Percentiles rank a stretch among this genome's conserved stretches.
Evolutionary conservation across 1,140 invertebrate genomes (phyloP).

Genomic region (Arion vulgaris): DNA sequence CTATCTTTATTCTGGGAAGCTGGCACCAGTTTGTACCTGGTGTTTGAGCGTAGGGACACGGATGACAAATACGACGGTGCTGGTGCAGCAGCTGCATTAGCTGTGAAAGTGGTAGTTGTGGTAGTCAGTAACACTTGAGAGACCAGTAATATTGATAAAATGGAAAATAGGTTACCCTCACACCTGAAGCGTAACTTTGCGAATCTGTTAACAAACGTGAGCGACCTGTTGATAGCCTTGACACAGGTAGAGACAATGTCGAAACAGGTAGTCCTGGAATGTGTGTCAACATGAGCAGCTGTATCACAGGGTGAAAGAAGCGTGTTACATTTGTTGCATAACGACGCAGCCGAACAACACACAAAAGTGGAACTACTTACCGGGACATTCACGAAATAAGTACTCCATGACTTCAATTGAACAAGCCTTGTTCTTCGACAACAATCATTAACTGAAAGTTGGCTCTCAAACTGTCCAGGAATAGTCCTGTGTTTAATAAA

Average conservation of each 20-base stretch:
- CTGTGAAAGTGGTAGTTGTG: background rate
- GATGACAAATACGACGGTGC: constrained; percentile 24
- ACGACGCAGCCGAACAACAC: background rate
- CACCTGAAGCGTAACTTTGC: background rate
- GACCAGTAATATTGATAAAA: background rate
- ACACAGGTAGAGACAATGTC: background rate
- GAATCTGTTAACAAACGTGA: background rate
- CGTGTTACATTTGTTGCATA: background rate
- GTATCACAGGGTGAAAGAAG: background rate
- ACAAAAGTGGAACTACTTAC: background rate
- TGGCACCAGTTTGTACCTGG: constrained; percentile 28
- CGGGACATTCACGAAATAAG: background rate
- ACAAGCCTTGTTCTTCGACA: too few species aligned
- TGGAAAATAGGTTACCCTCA: background rate
- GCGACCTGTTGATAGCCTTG: background rate
- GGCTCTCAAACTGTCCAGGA: background rate
- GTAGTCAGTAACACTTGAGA: background rate
- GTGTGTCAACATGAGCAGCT: background rate
- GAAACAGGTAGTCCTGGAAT: background rate
- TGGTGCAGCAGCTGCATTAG: background rate
- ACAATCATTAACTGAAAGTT: background rate
- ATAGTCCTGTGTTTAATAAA: background rate
- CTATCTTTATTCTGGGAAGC: constrained; percentile 49
- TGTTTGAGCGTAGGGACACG: background rate
- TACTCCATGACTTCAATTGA: background rate